phyloP scores from a whole-genome alignment of 2,113 vertebrate genomes.

The Pristiophorus japonicus region DNA sequence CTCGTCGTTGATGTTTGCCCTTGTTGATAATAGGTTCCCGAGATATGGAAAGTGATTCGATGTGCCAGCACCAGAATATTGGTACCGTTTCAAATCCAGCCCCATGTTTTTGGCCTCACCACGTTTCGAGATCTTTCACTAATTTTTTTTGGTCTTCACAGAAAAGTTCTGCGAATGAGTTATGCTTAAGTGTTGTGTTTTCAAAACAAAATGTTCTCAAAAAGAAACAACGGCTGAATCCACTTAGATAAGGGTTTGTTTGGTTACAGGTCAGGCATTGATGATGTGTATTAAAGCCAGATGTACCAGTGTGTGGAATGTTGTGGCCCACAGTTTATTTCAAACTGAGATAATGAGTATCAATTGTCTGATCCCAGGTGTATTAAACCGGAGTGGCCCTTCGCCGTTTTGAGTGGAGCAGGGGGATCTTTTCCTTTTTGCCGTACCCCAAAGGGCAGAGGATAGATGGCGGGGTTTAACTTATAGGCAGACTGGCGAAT shows the following conservation, averaged over 20 bases:
- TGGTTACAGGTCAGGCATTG: background rate
- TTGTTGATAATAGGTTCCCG: too few species aligned
- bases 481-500: background rate
- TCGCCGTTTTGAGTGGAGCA: background rate
- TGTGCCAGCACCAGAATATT: background rate
- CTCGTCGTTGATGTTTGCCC: too few species aligned
- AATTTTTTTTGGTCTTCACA: background rate
- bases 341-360: slow-evolving; percentile 12
- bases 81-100: background rate
- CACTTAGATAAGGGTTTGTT: background rate
- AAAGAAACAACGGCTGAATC: background rate
- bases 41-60: too few species aligned
- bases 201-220: background rate
- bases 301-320: background rate
- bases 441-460: background rate
- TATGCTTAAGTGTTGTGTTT: background rate
- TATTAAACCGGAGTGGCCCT: background rate
- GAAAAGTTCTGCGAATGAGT: background rate
- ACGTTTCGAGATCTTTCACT: background rate
- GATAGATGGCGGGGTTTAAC: background rate
- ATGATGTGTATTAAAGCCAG: background rate
- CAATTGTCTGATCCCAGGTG: background rate
- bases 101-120: background rate
- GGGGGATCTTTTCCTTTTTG: background rate
- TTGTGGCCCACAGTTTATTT: background rate